Base-by-base conservation (phyloP, 2,797 vertebrate genomes). In the Tauraco hartlaubi region DNA sequence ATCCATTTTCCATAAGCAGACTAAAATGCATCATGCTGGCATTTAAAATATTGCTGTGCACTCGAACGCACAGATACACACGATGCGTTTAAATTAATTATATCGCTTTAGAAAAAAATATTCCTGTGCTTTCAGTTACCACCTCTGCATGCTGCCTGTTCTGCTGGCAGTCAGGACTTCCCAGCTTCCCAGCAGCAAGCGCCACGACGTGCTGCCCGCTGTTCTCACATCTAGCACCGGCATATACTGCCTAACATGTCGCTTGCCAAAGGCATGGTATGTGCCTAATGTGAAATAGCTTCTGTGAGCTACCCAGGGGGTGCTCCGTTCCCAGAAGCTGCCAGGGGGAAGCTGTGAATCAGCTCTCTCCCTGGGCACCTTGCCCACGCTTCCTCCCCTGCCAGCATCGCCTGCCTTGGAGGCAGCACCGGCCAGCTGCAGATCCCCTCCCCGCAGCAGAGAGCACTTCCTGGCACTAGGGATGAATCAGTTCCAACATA, bases 281-380 rank as follows among this genome's bases (percentile, higher is more conserved):
- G 56, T 77, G 91, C 74, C 74, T 88, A 93, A 89, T 82, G 85
- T 68, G 83, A 90, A 95, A 71, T 62, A 69, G 63, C 79, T 94
- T 94, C 92, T 94, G 91, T 90, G 87, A 80, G 12, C 85, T 66
- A 91, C 66, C 69, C 88, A 73, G 83, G 90, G 95, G 92, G 77
- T 92, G 94, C 83, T 94, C 91, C 59, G 2, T 52, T 90, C 83
- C 22, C 85, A 94, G 91, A 84, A 82, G 80, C 88, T 96, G 96
- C 96, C 95, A 94, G 88, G 61, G 79, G 88, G 77, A 97, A 96
- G 91, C 80, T 97, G 96, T 94, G 93, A 96, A 93, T 95, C 92
- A 93, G 90, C 77, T 88, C 71, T 79, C 74, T 93, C 87, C 63
- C 37, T 39, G 85, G 95, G 96, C 91, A 85, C 61, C 52, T 79